phyloP scores from a whole-genome alignment of 2,797 vertebrate genomes.

The Australoheros facetus region DNA sequence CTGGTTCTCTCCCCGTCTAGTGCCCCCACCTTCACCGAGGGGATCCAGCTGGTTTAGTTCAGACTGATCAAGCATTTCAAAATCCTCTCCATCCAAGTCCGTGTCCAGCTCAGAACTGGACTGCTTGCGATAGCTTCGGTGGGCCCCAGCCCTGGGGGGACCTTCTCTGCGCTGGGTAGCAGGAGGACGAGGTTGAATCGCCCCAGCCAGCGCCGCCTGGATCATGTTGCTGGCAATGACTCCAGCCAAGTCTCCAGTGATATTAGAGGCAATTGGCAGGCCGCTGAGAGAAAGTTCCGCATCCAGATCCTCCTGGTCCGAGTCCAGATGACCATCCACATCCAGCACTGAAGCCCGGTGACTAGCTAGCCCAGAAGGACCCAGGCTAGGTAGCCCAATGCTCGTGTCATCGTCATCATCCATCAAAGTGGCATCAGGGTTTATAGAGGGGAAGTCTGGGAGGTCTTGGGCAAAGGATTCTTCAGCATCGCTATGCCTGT shows the following conservation, averaged over 20 bases:
- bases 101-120: slow-evolving; percentile 95
- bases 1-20: slow-evolving; percentile 77
- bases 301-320: slow-evolving; percentile 84
- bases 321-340: slow-evolving; percentile 78
- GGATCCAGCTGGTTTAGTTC: slow-evolving; percentile 97
- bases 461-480: slow-evolving; percentile 97
- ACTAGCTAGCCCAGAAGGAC: slow-evolving; percentile 51
- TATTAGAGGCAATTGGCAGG: slow-evolving; percentile 77
- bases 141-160: slow-evolving; percentile 70
- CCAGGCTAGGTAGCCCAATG: slow-evolving; percentile 91
- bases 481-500: slow-evolving; percentile 95
- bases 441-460: slow-evolving; percentile 96
- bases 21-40: slow-evolving; percentile 76
- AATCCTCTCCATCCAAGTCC: slow-evolving; percentile 92
- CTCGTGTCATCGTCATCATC: slow-evolving; percentile 94
- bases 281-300: slow-evolving; percentile 80
- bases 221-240: slow-evolving; percentile 93
- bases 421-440: slow-evolving; percentile 89
- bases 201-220: slow-evolving; percentile 87
- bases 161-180: slow-evolving; percentile 65
- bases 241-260: slow-evolving; percentile 86
- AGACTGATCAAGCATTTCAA: slow-evolving; percentile 98
- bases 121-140: slow-evolving; percentile 83
- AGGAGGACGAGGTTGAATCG: slow-evolving; percentile 77
- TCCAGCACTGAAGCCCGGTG: slow-evolving; percentile 77